These are phyloP conservation scores for Ryuthela nishihirai DNA, from an alignment of 2,888 invertebrate genomes.

Conservation along the genomic window DNA sequence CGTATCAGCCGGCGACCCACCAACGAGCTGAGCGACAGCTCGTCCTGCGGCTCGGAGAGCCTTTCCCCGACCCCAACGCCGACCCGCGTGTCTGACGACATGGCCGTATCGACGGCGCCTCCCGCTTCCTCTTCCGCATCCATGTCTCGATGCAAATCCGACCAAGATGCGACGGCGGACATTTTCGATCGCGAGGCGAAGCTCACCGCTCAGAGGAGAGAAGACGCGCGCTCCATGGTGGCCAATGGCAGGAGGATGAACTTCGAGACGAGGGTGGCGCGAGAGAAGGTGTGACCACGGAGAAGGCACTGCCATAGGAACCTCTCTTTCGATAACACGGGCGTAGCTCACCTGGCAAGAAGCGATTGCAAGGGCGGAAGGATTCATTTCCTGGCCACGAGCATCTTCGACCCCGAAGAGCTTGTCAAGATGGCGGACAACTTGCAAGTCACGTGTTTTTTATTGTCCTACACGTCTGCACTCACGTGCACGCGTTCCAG, in stretches of 20 bases:
- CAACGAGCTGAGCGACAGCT: constrained; percentile 65
- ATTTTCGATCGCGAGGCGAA: constrained; percentile 36
- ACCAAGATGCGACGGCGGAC: constrained; percentile 41
- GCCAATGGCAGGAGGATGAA: constrained; percentile 1
- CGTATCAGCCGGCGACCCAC: constrained; percentile 57
- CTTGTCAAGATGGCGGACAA: too few species aligned
- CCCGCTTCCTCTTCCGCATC: constrained; percentile 13
- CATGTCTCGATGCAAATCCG: constrained; percentile 43
- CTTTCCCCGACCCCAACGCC: constrained; percentile 50
- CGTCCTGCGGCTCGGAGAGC: constrained; percentile 65
- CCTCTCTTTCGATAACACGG: too few species aligned
- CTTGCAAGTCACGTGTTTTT: too few species aligned
- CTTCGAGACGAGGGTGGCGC: background rate
- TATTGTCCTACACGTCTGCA: too few species aligned
- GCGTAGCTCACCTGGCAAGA: too few species aligned
- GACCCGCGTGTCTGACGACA: constrained; percentile 38
- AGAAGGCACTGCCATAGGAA: too few species aligned
- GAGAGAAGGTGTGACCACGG: background rate
- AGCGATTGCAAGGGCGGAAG: too few species aligned
- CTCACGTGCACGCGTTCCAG: too few species aligned
- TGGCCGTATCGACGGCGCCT: constrained; percentile 27
- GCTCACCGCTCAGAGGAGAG: too few species aligned
- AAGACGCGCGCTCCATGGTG: constrained; percentile 3
- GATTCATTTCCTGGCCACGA: too few species aligned
- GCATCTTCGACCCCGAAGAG: too few species aligned